These are phyloP conservation scores for Eonycteris spelaea DNA, from an alignment of 2,113 vertebrate species.

Conservation along the genomic window DNA sequence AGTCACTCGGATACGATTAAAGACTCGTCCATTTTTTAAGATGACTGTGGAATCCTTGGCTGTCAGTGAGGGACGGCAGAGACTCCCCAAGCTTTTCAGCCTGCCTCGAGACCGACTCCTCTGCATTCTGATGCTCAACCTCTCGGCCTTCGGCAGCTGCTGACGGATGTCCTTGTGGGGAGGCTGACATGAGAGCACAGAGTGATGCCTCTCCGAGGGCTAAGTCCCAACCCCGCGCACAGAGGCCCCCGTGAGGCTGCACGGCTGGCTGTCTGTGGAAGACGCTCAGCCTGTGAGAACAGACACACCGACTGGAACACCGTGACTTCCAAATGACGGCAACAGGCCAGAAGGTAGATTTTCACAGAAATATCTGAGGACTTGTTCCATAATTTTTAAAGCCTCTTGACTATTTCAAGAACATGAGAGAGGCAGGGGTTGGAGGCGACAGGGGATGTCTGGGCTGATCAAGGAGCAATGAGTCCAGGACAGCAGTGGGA, in stretches of 20 bases:
- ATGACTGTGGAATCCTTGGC: background rate
- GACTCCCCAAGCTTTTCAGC: too few species aligned
- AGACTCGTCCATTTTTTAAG: background rate
- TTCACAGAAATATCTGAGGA: background rate
- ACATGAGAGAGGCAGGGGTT: background rate
- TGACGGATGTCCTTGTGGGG: background rate
- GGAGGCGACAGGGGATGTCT: too few species aligned
- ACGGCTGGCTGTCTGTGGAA: rapidly evolving
- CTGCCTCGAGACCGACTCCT: background rate
- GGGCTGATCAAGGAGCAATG: background rate
- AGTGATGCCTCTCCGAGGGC: background rate
- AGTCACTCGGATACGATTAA: background rate
- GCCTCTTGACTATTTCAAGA: background rate
- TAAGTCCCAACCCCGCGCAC: background rate
- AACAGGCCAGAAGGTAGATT: background rate
- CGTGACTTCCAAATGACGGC: background rate
- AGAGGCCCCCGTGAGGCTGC: background rate
- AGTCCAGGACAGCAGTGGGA: background rate
- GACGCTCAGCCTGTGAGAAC: rapidly evolving
- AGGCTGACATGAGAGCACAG: background rate
- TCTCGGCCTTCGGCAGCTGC: rapidly evolving
- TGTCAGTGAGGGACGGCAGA: background rate
- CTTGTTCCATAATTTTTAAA: background rate
- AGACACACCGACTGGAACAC: background rate
- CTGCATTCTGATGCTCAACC: too few species aligned